These are phyloP conservation scores for Himantopus leucocephalus DNA, from an alignment of 2,113 vertebrate genomes.

Conservation along the genomic window DNA sequence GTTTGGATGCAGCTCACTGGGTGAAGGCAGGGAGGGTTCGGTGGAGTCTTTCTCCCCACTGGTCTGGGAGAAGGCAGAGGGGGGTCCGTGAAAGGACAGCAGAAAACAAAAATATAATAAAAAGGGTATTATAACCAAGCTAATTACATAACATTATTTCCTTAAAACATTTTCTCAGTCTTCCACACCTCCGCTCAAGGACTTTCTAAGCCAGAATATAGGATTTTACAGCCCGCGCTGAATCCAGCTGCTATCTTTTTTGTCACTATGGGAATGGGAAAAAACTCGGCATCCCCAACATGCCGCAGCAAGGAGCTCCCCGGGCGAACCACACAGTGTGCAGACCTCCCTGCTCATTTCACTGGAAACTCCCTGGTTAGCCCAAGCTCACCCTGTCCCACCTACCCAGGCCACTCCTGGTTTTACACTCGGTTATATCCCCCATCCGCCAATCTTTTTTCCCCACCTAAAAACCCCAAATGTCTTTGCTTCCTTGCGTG, in stretches of 20 bases:
- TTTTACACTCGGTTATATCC: background rate
- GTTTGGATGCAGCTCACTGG: background rate
- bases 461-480: background rate
- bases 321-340: background rate
- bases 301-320: background rate
- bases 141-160: background rate
- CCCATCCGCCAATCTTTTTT: background rate
- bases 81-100: background rate
- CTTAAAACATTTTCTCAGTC: background rate
- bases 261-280: too few relatives aligned
- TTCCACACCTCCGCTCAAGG: background rate
- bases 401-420: background rate
- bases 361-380: background rate
- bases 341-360: background rate
- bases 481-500: background rate
- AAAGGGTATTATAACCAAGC: background rate
- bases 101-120: background rate
- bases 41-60: rapidly evolving
- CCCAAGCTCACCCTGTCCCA: background rate
- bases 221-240: background rate
- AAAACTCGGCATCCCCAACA: background rate
- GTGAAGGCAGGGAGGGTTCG: background rate
- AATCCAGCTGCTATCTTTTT: background rate
- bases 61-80: background rate
- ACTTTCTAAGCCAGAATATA: background rate